phyloP scores from a whole-genome alignment of 2,888 invertebrate species.

The Amiota minor region DNA sequence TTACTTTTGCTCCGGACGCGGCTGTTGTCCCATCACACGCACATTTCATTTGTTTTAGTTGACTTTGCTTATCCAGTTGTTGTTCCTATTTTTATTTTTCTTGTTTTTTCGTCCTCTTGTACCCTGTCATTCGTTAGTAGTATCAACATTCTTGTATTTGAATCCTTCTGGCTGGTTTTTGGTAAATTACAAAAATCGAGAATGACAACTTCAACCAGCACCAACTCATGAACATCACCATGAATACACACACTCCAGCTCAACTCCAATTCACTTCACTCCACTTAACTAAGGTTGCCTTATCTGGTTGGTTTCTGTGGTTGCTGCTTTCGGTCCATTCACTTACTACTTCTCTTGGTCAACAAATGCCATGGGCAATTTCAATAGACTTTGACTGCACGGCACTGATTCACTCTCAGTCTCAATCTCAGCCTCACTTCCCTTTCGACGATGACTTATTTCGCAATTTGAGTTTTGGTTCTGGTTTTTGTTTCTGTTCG shows the following conservation, averaged over 20 bases:
- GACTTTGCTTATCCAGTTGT: slow-evolving; percentile 46
- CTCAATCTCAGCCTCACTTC: no score
- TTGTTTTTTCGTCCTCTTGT: slow-evolving; percentile 35
- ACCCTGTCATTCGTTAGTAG: slow-evolving; percentile 46
- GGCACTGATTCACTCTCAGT: not conserved
- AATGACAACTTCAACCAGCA: slow-evolving; percentile 9
- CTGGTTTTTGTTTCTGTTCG: slow-evolving; percentile 25
- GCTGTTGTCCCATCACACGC: not conserved
- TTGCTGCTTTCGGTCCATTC: not conserved
- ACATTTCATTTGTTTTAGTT: slow-evolving; percentile 34
- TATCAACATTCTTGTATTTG: slow-evolving; percentile 53
- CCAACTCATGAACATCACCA: not conserved
- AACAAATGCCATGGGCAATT: slow-evolving; percentile 45
- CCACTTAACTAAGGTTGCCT: slow-evolving; percentile 20
- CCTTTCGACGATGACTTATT: not conserved
- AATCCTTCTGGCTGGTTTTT: slow-evolving; percentile 39
- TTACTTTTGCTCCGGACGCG: not conserved
- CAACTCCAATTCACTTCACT: slow-evolving; percentile 40
- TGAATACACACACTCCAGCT: not conserved
- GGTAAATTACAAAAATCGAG: slow-evolving; percentile 38
- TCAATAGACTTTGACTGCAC: slow-evolving; percentile 19
- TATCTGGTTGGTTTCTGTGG: slow-evolving; percentile 37
- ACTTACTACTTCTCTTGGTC: slow-evolving; percentile 23
- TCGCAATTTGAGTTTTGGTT: slow-evolving; percentile 28
- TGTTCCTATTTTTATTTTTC: slow-evolving; percentile 39